Base-by-base conservation (phyloP, 2,888 invertebrate genomes). In the Dynastes hyllus region DNA sequence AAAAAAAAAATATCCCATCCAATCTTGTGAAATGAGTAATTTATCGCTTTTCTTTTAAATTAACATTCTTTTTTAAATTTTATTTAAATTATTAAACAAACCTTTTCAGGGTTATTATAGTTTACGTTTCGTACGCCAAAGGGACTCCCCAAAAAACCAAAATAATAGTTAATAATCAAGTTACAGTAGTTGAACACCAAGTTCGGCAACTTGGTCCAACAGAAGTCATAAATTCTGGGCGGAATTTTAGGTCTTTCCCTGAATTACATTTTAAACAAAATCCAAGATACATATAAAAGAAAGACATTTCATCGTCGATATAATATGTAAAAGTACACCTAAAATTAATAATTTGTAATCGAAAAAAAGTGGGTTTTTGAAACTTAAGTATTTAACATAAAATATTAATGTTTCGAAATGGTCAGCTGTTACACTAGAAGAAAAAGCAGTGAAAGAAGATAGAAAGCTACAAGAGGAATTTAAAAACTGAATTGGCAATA, bases 261-360 rank as follows among this genome's bases (percentile, higher is more conserved):
- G 50, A 70, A n/a, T 22, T 70, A 9, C 51, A 70, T 45, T 70
- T 70, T 70, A 70, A n/a, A n/a, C n/a, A n/a, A n/a, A n/a, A n/a
- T n/a, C 22, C 22, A 22, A 22, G 22, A 22, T 22, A 22, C 22
- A 22, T n/a, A n/a, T n/a, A n/a, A n/a, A n/a, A n/a, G n/a, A n/a
- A n/a, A n/a, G n/a, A n/a, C n/a, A n/a, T n/a, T n/a, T 70, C 70
- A 22, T 40, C 45, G 37, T 67, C 67, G 45, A 67, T 67, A 67
- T 40, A 67, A 67, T 67, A 67, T 67, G 67, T 40, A 67, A 67
- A n/a, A 13, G 40, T 32, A 40, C 67, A 67, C 67, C 13, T n/a
- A n/a, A n/a, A n/a, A n/a, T n/a, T n/a, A n/a, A n/a, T n/a, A n/a
- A n/a, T n/a, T n/a, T n/a, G n/a, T n/a, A n/a, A n/a, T n/a, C n/a